Evolutionary conservation across 2,797 vertebrate species (phyloP), one percentile per base, ranked within the genome.

Genomic region (Amblyopsis hoosieri): DNA sequence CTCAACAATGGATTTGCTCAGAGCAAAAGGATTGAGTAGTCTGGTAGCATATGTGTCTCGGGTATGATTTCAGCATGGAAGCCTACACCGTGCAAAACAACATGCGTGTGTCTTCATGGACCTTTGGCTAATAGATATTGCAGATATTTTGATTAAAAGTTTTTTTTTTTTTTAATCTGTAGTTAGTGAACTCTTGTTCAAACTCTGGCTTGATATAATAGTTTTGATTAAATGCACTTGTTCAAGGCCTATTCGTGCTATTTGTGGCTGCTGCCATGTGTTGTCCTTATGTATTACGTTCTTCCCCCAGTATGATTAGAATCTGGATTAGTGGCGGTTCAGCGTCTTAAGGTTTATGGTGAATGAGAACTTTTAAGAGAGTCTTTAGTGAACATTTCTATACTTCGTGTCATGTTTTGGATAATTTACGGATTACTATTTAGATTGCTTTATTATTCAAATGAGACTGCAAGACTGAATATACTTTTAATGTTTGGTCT

Each of bases 301-400:
- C 23, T 19, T 13, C 46, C 29, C 54, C 45, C 50, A 59, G 57
- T 54, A 64, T 76, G 66, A 63, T 71, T 65, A 56, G 54, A 49
- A 61, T 79, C 80, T 72, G 48, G 62, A 47, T 69, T 64, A 70
- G 65, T 67, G 55, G 62, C 66, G 46, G 49, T 81, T 23, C 12
- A 52, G 37, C 33, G 45, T 42, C 13, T 79, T 58, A 76, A 53
- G 46, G 70, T 67, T 51, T 78, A 73, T 62, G 37, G 51, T 64
- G 54, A 37, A 54, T 46, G 33, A 50, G 69, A 75, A 12, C 67
- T 64, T 75, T 61, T 54, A 19, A 59, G 15, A 64, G 61, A 23
- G 23, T 15, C 50, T 42, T 65, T 23, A 57, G 57, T 50, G 47
- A 23, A 58, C 67, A 56, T 80, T 48, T 66, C 3, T 54, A 23